Percentiles rank a stretch among this genome's conserved stretches.
Conservation (phyloP, 2,113 vertebrate genomes). For the Perognathus longimembris region DNA sequence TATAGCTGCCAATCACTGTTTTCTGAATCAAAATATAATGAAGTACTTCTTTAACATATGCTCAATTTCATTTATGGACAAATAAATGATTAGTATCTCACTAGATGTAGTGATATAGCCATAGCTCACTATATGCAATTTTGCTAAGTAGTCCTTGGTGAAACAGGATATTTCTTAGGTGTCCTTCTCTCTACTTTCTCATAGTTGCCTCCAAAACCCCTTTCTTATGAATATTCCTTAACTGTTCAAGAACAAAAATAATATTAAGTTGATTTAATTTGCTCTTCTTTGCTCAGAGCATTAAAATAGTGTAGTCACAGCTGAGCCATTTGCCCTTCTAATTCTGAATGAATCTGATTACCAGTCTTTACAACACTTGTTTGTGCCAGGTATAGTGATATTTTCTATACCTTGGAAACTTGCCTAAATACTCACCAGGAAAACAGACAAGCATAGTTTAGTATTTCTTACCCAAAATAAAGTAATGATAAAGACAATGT, state of each 20-base stretch:
- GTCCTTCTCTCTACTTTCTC: background rate
- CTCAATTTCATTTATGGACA: background rate
- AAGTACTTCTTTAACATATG: background rate
- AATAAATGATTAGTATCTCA: background rate
- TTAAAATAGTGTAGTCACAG: background rate
- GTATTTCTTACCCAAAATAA: slow-evolving; percentile 12
- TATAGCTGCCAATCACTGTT: background rate
- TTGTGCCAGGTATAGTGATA: background rate
- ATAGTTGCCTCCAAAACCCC: background rate
- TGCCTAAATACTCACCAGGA: slow-evolving; percentile 7
- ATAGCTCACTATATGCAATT: background rate
- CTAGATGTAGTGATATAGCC: background rate
- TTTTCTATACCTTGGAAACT: slow-evolving; percentile 23
- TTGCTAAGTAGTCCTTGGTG: background rate
- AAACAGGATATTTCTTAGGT: background rate
- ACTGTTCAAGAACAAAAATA: slow-evolving; percentile 44
- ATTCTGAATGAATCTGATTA: background rate
- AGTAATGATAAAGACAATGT: background rate
- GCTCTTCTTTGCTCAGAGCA: background rate
- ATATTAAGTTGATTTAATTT: background rate
- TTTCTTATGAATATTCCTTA: slow-evolving; percentile 23
- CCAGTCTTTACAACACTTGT: background rate
- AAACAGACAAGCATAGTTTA: slow-evolving; percentile 8
- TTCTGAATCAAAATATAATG: too few relatives aligned
- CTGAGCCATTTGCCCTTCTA: background rate